Conservation (phyloP, 2,797 vertebrate species). For the Melanogrammus aeglefinus region DNA sequence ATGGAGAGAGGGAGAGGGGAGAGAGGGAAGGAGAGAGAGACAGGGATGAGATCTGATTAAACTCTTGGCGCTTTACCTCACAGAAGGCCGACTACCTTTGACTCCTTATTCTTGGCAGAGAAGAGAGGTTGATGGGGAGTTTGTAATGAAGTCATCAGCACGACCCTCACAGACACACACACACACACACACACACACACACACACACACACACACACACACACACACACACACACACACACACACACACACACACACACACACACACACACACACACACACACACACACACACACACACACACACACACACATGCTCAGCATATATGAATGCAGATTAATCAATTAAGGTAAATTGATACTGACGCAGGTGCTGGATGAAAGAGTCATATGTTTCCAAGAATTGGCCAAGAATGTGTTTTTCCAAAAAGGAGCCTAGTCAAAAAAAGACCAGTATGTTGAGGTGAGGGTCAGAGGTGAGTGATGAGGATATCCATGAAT, state of each 20-base stretch:
- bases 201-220: no score
- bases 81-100: not conserved
- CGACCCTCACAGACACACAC: not conserved
- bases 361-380: conserved; percentile 33
- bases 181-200: not conserved
- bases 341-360: conserved; percentile 35
- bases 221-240: conserved; percentile 17
- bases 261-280: conserved; percentile 15
- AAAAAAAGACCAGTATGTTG: not conserved
- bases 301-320: conserved; percentile 27
- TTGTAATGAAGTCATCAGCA: not conserved
- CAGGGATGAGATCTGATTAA: not conserved
- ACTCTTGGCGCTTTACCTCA: not conserved
- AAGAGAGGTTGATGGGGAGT: not conserved
- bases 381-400: conserved; percentile 6
- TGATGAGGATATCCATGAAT: conserved; percentile 1
- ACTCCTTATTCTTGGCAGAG: not conserved
- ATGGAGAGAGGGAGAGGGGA: not conserved
- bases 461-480: not conserved
- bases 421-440: not conserved
- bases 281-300: not conserved
- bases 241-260: conserved; percentile 16
- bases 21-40: not conserved
- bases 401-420: not conserved
- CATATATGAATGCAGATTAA: conserved; percentile 22